phyloP scores from a whole-genome alignment of 2,888 invertebrate genomes.

The Nymphalis polychloros region DNA sequence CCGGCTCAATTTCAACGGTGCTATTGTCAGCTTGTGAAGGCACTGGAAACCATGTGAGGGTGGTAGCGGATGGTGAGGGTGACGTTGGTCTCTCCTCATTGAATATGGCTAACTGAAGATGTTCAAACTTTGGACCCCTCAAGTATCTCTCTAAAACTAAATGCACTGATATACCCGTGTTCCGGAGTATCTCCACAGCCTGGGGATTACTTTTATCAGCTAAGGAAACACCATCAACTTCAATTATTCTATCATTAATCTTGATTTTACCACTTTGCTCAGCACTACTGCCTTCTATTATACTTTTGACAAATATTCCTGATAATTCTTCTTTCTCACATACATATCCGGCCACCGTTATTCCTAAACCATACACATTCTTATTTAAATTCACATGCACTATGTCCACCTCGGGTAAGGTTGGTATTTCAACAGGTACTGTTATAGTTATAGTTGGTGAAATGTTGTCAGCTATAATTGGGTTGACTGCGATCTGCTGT shows the following conservation, averaged over 20 bases:
- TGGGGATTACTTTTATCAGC: constrained; percentile 97
- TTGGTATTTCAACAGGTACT: constrained; percentile 80
- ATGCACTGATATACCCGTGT: constrained; percentile 94
- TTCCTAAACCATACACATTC: constrained; percentile 95
- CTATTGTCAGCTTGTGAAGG: constrained; percentile 85
- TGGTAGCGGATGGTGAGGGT: constrained; percentile 90
- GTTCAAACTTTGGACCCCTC: constrained; percentile 95
- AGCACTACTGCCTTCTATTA: constrained; percentile 98
- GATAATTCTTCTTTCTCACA: constrained; percentile 99
- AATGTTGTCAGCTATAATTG: constrained; percentile 60
- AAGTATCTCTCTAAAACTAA: constrained; percentile 96
- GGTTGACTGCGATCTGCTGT: constrained; percentile 67
- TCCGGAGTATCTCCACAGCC: constrained; percentile 96
- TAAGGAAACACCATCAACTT: constrained; percentile 94
- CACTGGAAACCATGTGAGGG: constrained; percentile 91
- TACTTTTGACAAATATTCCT: constrained; percentile 99
- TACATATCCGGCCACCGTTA: constrained; percentile 98
- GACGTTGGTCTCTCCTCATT: constrained; percentile 80
- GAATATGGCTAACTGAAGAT: constrained; percentile 93
- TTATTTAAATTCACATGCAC: constrained; percentile 94
- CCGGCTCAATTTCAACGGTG: constrained; percentile 86
- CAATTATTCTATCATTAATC: constrained; percentile 98
- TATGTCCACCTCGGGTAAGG: constrained; percentile 93
- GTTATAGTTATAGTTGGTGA: constrained; percentile 77
- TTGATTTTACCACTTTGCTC: constrained; percentile 94